These are phyloP conservation scores for Polyommatus iphigenia DNA, from an alignment of 2,888 invertebrate species.

Conservation along the genomic window DNA sequence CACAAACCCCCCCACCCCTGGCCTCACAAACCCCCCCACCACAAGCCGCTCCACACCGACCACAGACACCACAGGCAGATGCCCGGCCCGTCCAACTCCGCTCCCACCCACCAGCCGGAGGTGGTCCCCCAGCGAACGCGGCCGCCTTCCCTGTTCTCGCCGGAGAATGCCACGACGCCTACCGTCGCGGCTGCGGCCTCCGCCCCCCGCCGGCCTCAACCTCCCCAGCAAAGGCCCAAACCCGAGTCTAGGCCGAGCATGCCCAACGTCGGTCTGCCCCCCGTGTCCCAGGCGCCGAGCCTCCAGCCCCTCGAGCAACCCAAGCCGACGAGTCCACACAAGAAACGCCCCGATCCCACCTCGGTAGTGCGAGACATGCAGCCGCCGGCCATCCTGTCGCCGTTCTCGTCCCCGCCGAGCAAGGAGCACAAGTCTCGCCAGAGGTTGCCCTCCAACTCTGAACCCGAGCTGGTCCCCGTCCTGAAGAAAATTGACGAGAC, in stretches of 20 bases:
- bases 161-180: constrained; percentile 80
- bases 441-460: constrained; percentile 73
- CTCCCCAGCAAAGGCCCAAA: constrained; percentile 48
- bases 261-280: constrained; percentile 39
- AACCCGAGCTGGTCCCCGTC: constrained; percentile 82
- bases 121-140: constrained; percentile 60
- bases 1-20: constrained; percentile 65
- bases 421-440: constrained; percentile 60
- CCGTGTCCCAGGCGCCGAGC: constrained; percentile 53
- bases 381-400: constrained; percentile 68
- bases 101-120: constrained; percentile 46
- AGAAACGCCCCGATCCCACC: constrained; percentile 61
- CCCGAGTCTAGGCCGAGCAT: constrained; percentile 47
- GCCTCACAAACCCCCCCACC: constrained; percentile 66
- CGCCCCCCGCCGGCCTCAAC: constrained; percentile 54
- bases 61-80: constrained; percentile 46
- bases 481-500: constrained; percentile 83
- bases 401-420: constrained; percentile 71
- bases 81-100: constrained; percentile 45
- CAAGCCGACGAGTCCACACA: constrained; percentile 57
- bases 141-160: constrained; percentile 83
- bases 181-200: constrained; percentile 67
- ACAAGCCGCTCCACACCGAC: constrained; percentile 53
- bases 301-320: constrained; percentile 45
- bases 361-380: constrained; percentile 67